Base-by-base conservation (phyloP, 2,888 invertebrate species). In the Euclidia mi region DNA sequence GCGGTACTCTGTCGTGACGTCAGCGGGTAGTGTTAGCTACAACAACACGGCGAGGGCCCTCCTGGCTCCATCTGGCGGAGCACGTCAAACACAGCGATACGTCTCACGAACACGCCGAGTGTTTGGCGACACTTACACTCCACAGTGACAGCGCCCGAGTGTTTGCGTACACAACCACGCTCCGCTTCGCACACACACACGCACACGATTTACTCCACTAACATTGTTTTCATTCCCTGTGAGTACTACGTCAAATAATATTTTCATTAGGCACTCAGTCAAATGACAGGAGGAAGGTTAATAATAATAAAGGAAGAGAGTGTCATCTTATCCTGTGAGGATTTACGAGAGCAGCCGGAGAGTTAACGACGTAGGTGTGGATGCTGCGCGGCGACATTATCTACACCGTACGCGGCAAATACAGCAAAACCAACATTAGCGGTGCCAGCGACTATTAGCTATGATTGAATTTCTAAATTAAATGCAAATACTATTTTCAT, bases 41-140 rank as follows among this genome's bases (percentile, higher is more conserved):
- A 73, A 65, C 71, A 69, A 73, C 75, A 65, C 87, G n/a, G n/a
- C n/a, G n/a, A n/a, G n/a, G n/a, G n/a, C n/a, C n/a, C n/a, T 87
- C 87, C 71, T 73, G 76, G 81, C 77, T 84, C 87, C 84, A 87
- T 86, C 85, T 85, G 76, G 79, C 75, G 81, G 73, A 78, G 81
- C 71, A 84, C 79, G 76, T 84, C 88, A 87, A 83, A 88, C 85
- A 88, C 83, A 84, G 81, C 82, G 78, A 79, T 71, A 64, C 79
- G 79, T 72, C 81, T 79, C 76, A 69, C 72, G 73, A 62, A 74
- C 65, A 71, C 72, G 65, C 70, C 68, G 71, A 86, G 84, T 88
- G 86, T 89, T 88, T 86, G 85, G 68, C 78, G 79, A 88, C 84
- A 87, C 85, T 85, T 82, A 74, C 45, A 35, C 79, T 78, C 80